Conservation (phyloP, 2,888 invertebrate species). For the Chloroclysta siterata region DNA sequence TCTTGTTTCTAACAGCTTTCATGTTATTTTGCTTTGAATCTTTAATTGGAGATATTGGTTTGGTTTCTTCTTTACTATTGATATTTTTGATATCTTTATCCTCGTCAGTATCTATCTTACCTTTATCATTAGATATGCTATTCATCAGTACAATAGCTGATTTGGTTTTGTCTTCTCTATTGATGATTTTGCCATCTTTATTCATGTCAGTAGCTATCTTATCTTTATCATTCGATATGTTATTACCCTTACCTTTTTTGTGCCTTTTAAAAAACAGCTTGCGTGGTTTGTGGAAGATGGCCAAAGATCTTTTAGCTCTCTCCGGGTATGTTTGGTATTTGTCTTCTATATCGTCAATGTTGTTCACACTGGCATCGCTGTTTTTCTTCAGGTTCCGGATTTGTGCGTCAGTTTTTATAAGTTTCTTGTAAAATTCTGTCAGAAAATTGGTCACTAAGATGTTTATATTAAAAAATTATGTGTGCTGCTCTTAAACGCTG, state of each 20-base stretch:
- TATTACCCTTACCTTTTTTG: conserved; percentile 12
- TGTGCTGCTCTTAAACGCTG: too few relatives aligned
- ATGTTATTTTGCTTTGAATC: conserved; percentile 11
- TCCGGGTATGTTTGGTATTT: conserved; percentile 39
- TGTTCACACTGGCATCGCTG: not conserved
- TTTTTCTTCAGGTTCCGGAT: conserved; percentile 62
- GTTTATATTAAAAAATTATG: too few relatives aligned
- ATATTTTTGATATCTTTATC: conserved; percentile 7
- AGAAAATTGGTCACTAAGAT: not conserved
- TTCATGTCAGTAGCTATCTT: not conserved
- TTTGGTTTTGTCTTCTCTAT: conserved; percentile 10
- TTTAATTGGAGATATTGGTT: conserved; percentile 1
- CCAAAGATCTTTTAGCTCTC: conserved; percentile 57
- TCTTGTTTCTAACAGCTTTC: conserved; percentile 32
- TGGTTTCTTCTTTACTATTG: conserved; percentile 7
- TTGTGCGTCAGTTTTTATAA: conserved; percentile 66
- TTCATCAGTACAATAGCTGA: too few relatives aligned
- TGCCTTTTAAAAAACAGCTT: conserved; percentile 33
- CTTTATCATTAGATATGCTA: not conserved
- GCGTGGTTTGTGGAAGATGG: conserved; percentile 33
- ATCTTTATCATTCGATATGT: not conserved
- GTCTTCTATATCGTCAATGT: conserved; percentile 25
- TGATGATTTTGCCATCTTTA: conserved; percentile 7
- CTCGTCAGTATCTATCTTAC: not conserved
- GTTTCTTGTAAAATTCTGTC: conserved; percentile 71